Evolutionary conservation across 2,113 vertebrate genomes (phyloP).

Genomic region (Hymenochirus boettgeri): DNA sequence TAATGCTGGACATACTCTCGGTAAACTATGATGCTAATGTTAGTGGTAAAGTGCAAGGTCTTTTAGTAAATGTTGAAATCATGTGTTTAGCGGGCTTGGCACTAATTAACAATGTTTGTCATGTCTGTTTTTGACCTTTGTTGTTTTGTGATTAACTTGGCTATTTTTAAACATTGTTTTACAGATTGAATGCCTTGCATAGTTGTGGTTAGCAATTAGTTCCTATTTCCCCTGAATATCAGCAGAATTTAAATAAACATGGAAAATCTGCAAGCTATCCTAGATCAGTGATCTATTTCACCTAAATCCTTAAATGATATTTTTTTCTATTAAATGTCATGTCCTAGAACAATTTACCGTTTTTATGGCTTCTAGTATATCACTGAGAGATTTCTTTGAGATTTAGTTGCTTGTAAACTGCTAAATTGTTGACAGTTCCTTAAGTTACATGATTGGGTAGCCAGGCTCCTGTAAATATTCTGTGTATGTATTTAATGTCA

Average conservation of each 20-base stretch:
- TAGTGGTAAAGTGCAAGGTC: neutral
- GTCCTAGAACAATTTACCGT: too few relatives aligned
- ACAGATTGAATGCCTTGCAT: neutral
- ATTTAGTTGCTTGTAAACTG: too few relatives aligned
- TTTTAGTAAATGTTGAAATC: neutral
- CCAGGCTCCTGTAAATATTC: too few relatives aligned
- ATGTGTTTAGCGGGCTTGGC: neutral
- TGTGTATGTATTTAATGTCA: too few relatives aligned
- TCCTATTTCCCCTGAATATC: neutral
- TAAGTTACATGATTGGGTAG: too few relatives aligned
- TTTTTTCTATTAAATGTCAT: too few relatives aligned
- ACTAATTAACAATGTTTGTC: neutral
- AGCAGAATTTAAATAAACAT: neutral
- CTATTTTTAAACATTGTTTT: conserved; percentile 5
- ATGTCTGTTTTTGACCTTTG: conserved; percentile 7
- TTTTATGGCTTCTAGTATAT: too few relatives aligned
- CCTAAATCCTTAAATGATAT: too few relatives aligned
- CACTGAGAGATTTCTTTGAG: too few relatives aligned
- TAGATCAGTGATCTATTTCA: too few relatives aligned
- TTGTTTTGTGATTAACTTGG: neutral
- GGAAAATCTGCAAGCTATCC: too few relatives aligned
- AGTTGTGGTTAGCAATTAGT: neutral
- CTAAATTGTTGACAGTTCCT: too few relatives aligned
- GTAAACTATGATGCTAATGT: neutral
- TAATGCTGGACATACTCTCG: neutral